phyloP scores from a whole-genome alignment of 2,888 invertebrate genomes.

The Augochlorella aurata region DNA sequence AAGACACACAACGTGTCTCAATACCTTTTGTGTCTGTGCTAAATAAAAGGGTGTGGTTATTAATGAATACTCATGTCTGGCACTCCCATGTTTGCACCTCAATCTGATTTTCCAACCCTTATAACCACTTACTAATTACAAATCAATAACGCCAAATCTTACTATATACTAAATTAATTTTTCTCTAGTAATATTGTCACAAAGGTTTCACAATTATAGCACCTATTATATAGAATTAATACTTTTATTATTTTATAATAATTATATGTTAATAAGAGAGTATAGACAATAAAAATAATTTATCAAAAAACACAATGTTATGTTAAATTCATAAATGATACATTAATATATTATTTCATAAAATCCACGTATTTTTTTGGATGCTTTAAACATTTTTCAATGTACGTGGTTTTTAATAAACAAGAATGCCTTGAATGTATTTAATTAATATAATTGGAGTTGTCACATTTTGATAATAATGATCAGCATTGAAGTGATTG shows the following conservation, averaged over 20 bases:
- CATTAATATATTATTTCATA: conserved; percentile 46
- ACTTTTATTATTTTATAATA: conserved; percentile 73
- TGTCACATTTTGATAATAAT: conserved; percentile 25
- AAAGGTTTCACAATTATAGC: conserved; percentile 52
- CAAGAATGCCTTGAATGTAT: conserved; percentile 8
- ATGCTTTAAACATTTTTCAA: conserved; percentile 28
- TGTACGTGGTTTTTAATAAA: conserved; percentile 28
- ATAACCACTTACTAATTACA: conserved; percentile 37
- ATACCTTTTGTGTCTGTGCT: conserved; percentile 28
- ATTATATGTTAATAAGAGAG: conserved; percentile 72
- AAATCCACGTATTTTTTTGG: conserved; percentile 38
- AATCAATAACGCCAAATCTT: conserved; percentile 54
- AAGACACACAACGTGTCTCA: conserved; percentile 25
- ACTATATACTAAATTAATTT: conserved; percentile 14
- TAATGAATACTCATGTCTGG: conserved; percentile 68
- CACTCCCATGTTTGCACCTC: conserved; percentile 73
- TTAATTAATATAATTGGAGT: conserved; percentile 18
- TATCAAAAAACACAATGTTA: conserved; percentile 70
- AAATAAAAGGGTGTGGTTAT: conserved; percentile 70
- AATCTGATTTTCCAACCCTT: conserved; percentile 28
- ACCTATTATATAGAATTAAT: conserved; percentile 52
- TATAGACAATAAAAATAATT: conserved; percentile 76
- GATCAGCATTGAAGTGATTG: conserved; percentile 16
- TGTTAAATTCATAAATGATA: conserved; percentile 55
- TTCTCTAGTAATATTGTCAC: conserved; percentile 10